phyloP scores from a whole-genome alignment of 1,140 invertebrate genomes.

The Chelonus insularis region DNA sequence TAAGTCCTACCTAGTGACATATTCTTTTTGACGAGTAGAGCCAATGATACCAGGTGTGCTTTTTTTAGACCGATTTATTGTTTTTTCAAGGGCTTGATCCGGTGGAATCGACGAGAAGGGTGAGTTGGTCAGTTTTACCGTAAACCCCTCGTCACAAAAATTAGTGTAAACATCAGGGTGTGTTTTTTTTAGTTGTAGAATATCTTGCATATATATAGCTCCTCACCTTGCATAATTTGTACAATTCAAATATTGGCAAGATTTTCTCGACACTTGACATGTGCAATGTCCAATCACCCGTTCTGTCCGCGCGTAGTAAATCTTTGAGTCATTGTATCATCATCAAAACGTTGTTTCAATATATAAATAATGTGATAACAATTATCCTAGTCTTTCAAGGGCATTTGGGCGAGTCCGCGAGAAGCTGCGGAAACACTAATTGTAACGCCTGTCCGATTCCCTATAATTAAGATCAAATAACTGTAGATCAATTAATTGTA shows the following conservation, averaged over 20 bases:
- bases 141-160: conserved; percentile 13
- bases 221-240: conserved; percentile 28
- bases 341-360: conserved; percentile 11
- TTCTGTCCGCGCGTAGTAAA: conserved; percentile 22
- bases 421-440: no score
- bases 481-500: no score
- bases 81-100: conserved; percentile 21
- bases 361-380: no score
- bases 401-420: no score
- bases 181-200: background rate
- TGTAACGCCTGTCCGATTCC: no score
- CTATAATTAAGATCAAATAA: no score
- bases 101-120: conserved; percentile 17
- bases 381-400: no score
- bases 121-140: background rate
- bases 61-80: conserved; percentile 23
- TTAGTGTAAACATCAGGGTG: conserved; percentile 7
- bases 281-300: conserved; percentile 27
- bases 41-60: conserved; percentile 21
- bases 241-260: conserved; percentile 28
- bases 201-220: conserved; percentile 25
- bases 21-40: conserved; percentile 15
- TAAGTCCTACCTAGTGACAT: conserved; percentile 15
- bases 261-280: conserved; percentile 11
- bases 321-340: conserved; percentile 3